These are phyloP conservation scores for Ypsolopha scabrella DNA, from an alignment of 2,888 invertebrate genomes.

Conservation along the genomic window DNA sequence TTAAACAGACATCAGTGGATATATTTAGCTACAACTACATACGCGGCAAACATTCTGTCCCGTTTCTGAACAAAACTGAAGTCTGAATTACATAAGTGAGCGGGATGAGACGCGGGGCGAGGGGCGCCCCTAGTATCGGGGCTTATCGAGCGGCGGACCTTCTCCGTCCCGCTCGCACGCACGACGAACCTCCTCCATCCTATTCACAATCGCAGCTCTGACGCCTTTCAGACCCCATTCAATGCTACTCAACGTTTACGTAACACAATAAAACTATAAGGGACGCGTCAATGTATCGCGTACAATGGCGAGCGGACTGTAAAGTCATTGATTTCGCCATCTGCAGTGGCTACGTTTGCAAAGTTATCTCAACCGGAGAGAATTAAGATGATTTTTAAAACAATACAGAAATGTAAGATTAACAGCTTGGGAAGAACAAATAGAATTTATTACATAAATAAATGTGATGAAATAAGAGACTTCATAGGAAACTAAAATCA, in stretches of 20 bases:
- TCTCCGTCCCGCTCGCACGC: slow-evolving; percentile 22
- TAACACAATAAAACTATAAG: slow-evolving; percentile 20
- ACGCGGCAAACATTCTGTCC: slow-evolving; percentile 6
- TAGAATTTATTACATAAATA: too few relatives aligned
- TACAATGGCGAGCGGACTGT: slow-evolving; percentile 15
- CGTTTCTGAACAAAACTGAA: slow-evolving; percentile 19
- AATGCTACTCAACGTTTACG: slow-evolving; percentile 21
- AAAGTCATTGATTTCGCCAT: neutral
- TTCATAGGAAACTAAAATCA: too few relatives aligned
- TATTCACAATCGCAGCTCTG: neutral
- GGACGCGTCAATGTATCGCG: slow-evolving; percentile 22
- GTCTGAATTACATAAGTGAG: slow-evolving; percentile 27
- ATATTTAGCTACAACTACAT: slow-evolving; percentile 9
- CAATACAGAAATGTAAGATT: too few relatives aligned
- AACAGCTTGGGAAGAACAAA: too few relatives aligned
- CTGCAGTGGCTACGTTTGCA: neutral
- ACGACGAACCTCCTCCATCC: slow-evolving; percentile 17
- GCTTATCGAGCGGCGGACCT: slow-evolving; percentile 37
- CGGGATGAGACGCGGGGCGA: slow-evolving; percentile 17
- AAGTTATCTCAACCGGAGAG: neutral
- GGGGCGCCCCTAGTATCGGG: slow-evolving; percentile 34
- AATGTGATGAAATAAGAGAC: too few relatives aligned
- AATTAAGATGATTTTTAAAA: neutral
- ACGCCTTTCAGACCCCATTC: slow-evolving; percentile 18
- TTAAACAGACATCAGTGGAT: neutral